Conservation (phyloP, 92 coral and sea anemone genomes). For the Porites divaricata region DNA sequence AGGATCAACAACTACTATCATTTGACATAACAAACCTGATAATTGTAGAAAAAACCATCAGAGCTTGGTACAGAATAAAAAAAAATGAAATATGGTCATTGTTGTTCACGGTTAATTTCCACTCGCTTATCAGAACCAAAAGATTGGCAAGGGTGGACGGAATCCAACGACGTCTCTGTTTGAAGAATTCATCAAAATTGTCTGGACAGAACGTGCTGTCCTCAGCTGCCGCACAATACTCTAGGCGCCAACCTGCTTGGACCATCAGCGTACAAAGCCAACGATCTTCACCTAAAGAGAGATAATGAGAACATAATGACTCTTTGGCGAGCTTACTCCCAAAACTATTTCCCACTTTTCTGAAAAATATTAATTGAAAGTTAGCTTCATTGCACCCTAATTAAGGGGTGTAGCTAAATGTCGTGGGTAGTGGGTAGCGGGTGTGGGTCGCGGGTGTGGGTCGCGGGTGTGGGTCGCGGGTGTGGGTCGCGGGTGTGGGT, state of each 20-base stretch:
- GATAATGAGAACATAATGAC: background rate
- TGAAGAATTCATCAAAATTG: conserved; percentile 92
- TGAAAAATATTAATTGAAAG: too few relatives aligned
- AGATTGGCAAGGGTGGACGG: conserved; percentile 97
- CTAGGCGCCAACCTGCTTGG: conserved; percentile 95
- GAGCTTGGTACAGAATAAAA: conserved; percentile 88
- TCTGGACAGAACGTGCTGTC: conserved; percentile 97
- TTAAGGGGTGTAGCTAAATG: too few relatives aligned
- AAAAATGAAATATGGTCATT: conserved; percentile 78
- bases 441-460: too few relatives aligned
- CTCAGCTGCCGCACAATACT: conserved; percentile 98
- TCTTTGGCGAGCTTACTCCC: too few relatives aligned
- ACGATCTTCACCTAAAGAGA: conserved; percentile 89
- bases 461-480: too few relatives aligned
- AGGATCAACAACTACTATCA: too few relatives aligned
- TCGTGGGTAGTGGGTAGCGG: too few relatives aligned
- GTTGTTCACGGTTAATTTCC: conserved; percentile 74
- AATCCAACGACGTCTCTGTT: conserved; percentile 98
- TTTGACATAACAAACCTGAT: conserved; percentile 65
- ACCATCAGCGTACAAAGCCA: conserved; percentile 99
- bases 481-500: too few relatives aligned
- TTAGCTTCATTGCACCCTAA: too few relatives aligned
- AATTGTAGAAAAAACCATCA: conserved; percentile 81
- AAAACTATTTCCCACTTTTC: too few relatives aligned
- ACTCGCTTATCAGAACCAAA: conserved; percentile 79